Percentiles rank a stretch among this genome's conserved stretches.
Conservation (phyloP, 2,888 invertebrate genomes). For the Cryptocephalus primarius region DNA sequence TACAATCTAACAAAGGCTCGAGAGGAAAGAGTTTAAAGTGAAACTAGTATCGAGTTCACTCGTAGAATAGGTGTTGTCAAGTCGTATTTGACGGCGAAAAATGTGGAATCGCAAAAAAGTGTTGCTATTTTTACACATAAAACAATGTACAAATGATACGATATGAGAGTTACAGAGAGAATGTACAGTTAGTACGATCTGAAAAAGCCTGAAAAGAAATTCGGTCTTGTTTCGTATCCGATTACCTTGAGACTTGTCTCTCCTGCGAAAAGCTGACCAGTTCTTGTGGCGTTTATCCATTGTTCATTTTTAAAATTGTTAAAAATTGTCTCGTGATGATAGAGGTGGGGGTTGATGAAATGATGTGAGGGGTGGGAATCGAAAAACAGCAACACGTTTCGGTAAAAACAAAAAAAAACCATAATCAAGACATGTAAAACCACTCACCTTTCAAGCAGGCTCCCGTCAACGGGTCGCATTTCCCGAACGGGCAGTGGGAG, state of each 20-base stretch:
- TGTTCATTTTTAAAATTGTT: too few relatives aligned
- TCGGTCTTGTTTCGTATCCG: conserved; percentile 6
- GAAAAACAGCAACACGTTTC: conserved; percentile 35
- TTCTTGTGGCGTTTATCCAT: conserved; percentile 19
- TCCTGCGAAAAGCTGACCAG: conserved; percentile 16
- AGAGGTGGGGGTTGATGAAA: conserved; percentile 2
- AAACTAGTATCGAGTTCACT: conserved; percentile 19
- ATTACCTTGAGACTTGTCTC: conserved; percentile 7
- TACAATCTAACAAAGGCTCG: too few relatives aligned
- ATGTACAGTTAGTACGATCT: conserved; percentile 27
- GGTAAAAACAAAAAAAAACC: conserved; percentile 1
- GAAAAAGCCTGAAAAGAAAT: not conserved
- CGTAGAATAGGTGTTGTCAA: conserved; percentile 13
- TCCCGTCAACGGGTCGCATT: conserved; percentile 68
- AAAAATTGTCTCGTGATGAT: conserved; percentile 12
- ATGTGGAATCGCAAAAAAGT: conserved; percentile 18
- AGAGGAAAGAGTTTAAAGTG: too few relatives aligned
- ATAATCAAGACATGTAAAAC: conserved; percentile 1
- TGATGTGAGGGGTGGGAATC: conserved; percentile 6
- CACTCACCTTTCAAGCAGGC: conserved; percentile 75
- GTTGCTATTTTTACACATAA: conserved; percentile 30
- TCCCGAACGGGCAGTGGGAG: conserved; percentile 68
- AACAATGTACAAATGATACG: conserved; percentile 18
- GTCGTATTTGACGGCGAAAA: conserved; percentile 20
- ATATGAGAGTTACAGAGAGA: conserved; percentile 23